Evolutionary conservation across 2,888 invertebrate species (phyloP).

Genomic region (Amblyjoppa proteus): DNA sequence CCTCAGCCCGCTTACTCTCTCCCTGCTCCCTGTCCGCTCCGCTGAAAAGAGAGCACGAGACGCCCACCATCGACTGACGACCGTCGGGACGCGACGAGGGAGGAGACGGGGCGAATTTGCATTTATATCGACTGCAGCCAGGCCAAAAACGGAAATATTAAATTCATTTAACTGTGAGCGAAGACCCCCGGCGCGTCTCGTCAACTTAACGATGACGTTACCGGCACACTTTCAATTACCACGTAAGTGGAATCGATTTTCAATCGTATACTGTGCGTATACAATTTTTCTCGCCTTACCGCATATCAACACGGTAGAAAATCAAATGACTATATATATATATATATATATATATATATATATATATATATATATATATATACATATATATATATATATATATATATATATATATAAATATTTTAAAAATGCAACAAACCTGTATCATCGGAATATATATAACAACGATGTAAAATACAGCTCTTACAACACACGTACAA

Average conservation of each 20-base stretch:
- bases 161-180: slow-evolving; percentile 74
- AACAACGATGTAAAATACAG: too few species aligned
- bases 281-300: not conserved
- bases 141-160: slow-evolving; percentile 75
- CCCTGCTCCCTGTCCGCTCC: slow-evolving; percentile 53
- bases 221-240: slow-evolving; percentile 40
- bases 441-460: too few species aligned
- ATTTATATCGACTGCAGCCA: slow-evolving; percentile 80
- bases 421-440: too few species aligned
- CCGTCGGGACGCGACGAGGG: slow-evolving; percentile 47
- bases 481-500: too few species aligned
- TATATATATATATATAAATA: too few species aligned
- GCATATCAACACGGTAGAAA: not conserved
- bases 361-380: too few species aligned
- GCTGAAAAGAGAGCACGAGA: slow-evolving; percentile 52
- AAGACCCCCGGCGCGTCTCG: not conserved
- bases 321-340: too few species aligned
- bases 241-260: slow-evolving; percentile 35
- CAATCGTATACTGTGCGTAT: slow-evolving; percentile 1
- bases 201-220: slow-evolving; percentile 48
- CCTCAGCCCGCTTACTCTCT: slow-evolving; percentile 37
- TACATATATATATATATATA: too few species aligned
- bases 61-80: slow-evolving; percentile 45
- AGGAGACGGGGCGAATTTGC: slow-evolving; percentile 73
- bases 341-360: too few species aligned